phyloP scores from a whole-genome alignment of 2,888 invertebrate genomes.

The Andricus curvator region DNA sequence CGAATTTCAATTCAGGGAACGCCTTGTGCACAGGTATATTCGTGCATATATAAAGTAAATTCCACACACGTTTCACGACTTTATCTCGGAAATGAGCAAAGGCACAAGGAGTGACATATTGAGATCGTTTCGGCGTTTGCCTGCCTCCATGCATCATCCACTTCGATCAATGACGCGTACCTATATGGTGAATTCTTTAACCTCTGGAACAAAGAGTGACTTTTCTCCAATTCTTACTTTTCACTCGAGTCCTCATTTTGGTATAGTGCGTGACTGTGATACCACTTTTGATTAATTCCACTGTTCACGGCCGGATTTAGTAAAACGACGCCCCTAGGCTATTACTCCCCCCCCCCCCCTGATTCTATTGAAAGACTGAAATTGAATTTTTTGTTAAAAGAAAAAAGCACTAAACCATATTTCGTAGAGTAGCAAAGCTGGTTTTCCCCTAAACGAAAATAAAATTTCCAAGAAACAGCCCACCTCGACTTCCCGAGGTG shows the following conservation, averaged over 20 bases:
- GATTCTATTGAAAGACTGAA: no score
- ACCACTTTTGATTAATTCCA: conserved; percentile 6
- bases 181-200: conserved; percentile 9
- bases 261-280: background rate
- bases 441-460: no score
- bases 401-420: no score
- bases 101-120: conserved; percentile 70
- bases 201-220: conserved; percentile 47
- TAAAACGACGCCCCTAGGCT: no score
- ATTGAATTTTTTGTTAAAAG: no score
- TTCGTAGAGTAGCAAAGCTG: no score
- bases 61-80: conserved; percentile 71
- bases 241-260: conserved; percentile 18
- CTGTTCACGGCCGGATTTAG: no score
- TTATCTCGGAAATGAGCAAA: conserved; percentile 68
- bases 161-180: conserved; percentile 56
- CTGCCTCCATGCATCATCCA: conserved; percentile 53
- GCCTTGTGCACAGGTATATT: background rate
- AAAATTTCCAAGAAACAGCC: no score
- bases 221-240: conserved; percentile 42
- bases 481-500: no score
- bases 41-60: conserved; percentile 50
- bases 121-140: conserved; percentile 73
- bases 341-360: no score
- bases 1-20: background rate